phyloP scores from a whole-genome alignment of 2,113 vertebrate genomes.

The Larimichthys polyactis region DNA sequence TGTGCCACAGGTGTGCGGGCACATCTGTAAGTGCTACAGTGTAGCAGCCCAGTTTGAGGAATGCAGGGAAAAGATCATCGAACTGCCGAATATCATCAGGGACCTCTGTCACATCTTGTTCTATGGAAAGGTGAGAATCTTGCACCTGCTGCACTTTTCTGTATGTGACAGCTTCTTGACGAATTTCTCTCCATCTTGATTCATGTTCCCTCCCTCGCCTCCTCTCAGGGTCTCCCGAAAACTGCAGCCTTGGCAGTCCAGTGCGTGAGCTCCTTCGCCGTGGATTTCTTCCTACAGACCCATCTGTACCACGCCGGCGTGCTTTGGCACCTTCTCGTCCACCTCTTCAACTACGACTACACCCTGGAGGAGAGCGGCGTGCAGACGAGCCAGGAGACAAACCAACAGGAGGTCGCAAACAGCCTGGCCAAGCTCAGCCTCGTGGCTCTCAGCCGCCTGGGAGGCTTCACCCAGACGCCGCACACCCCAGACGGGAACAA shows the following conservation, averaged over 20 bases:
- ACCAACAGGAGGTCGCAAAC: constrained; percentile 98
- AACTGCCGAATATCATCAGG: constrained; percentile 94
- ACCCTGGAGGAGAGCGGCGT: constrained; percentile 98
- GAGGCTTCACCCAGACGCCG: constrained; percentile 84
- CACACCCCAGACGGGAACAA: constrained; percentile 53
- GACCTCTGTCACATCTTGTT: constrained; percentile 95
- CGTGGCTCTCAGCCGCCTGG: constrained; percentile 91
- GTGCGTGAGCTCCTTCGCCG: constrained; percentile 95
- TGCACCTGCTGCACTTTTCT: background rate
- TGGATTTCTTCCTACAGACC: constrained; percentile 97
- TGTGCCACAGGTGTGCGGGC: constrained; percentile 91
- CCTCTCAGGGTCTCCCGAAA: constrained; percentile 89
- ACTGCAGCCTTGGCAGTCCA: constrained; percentile 92
- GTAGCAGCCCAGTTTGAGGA: constrained; percentile 98
- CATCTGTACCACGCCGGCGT: constrained; percentile 96
- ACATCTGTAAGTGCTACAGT: constrained; percentile 96
- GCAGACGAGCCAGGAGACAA: constrained; percentile 94
- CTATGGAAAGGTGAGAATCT: constrained; percentile 90
- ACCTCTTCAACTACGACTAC: constrained; percentile 97
- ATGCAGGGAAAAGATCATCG: constrained; percentile 97
- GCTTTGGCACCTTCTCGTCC: constrained; percentile 95
- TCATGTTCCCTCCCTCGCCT: background rate
- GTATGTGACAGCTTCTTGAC: background rate
- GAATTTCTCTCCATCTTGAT: background rate
- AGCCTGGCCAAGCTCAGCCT: constrained; percentile 95